Conservation (phyloP, 2,888 invertebrate genomes). For the Lasioglossum leucozonium region DNA sequence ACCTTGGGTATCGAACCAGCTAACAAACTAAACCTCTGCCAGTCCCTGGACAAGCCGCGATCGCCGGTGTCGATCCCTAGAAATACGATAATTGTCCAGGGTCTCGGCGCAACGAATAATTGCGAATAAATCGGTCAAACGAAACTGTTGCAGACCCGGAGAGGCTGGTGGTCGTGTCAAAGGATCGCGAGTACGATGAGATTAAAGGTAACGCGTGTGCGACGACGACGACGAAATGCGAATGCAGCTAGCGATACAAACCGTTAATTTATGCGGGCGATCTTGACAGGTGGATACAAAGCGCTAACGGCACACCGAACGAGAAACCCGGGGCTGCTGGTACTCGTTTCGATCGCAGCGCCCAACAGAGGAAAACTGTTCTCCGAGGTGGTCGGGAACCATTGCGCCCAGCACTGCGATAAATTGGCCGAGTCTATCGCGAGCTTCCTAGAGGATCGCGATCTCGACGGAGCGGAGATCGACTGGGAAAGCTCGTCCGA, state of each 20-base stretch:
- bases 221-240: background rate
- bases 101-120: background rate
- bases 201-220: slow-evolving; percentile 86
- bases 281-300: slow-evolving; percentile 88
- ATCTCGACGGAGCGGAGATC: slow-evolving; percentile 93
- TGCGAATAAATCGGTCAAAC: background rate
- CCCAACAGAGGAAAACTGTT: slow-evolving; percentile 52
- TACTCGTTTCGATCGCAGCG: slow-evolving; percentile 88
- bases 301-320: slow-evolving; percentile 89
- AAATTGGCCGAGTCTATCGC: slow-evolving; percentile 89
- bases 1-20: slow-evolving; percentile 84
- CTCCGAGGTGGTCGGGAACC: slow-evolving; percentile 25
- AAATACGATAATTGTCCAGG: background rate
- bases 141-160: slow-evolving; percentile 86
- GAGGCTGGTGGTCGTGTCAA: slow-evolving; percentile 87
- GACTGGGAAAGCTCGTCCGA: slow-evolving; percentile 85
- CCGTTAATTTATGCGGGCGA: slow-evolving; percentile 47
- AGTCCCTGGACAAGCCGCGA: background rate
- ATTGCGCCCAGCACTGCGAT: slow-evolving; percentile 79
- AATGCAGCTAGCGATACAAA: background rate
- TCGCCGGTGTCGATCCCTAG: background rate
- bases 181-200: slow-evolving; percentile 90
- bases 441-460: slow-evolving; percentile 88
- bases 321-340: slow-evolving; percentile 88
- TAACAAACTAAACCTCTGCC: background rate